Base-by-base conservation (phyloP, 2,797 vertebrate genomes). In the Poeciliopsis gracilis region DNA sequence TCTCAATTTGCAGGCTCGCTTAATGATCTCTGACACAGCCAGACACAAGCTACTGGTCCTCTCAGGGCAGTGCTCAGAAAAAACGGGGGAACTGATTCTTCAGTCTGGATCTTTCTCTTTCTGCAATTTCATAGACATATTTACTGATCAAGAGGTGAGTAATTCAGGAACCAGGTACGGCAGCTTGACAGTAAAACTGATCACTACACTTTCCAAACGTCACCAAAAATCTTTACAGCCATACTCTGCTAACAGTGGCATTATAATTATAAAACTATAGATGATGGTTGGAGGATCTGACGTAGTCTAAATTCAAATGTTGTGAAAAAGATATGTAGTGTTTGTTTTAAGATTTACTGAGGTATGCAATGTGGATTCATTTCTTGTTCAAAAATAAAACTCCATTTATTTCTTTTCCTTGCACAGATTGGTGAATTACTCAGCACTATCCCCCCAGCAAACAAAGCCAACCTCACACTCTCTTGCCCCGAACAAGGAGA, bases 21-120 rank as follows among this genome's bases (percentile, higher is more conserved):
- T 99, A 88, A 97, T 99, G 97, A 96, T 99, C 92, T 98, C 98
- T 13, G 97, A 99, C 36, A 95, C 97, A 7, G 97, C 98, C 87
- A 96, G 97, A 76, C 97, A 99, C 95, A 99, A 99, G 85, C 96
- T 99, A 61, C 95, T 99, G 53, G 96, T 99, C 76, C 94, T 99
- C 53, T 97, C 97, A 0, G 98, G 98, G 2, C 98, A 99, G 81
- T 97, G 97, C 93, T 96, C 97, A 87, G 97, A 99, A 94, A 98
- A 97, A 77, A 98, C 97, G 0, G 98, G 98, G 11, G 97, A 99
- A 82, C 96, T 99, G 76, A 99, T 99, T 91, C 97, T 99, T 82
- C 98, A 99, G 71, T 97, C 97, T n/a, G 98, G 98, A 75, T 95
- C 97, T 18, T 99, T 99, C 93, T 99, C 98, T 69, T 98, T 99